phyloP scores from a whole-genome alignment of 2,797 vertebrate genomes.

The Chaetodon trifasciatus region DNA sequence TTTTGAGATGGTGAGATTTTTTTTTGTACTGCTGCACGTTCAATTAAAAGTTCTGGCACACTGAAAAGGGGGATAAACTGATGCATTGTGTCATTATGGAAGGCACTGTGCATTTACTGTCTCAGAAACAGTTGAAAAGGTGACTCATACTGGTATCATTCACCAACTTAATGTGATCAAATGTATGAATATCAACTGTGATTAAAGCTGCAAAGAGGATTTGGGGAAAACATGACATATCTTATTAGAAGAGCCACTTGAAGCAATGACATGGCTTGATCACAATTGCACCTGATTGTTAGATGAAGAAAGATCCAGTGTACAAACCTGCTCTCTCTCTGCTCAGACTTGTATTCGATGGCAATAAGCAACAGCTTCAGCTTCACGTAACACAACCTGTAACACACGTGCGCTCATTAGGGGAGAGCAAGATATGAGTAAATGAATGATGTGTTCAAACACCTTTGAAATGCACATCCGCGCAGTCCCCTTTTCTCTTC shows the following conservation, averaged over 20 bases:
- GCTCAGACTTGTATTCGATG: constrained; percentile 99
- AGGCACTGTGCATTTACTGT: background rate
- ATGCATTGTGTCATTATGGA: background rate
- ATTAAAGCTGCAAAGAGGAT: constrained; percentile 40
- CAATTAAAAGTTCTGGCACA: background rate
- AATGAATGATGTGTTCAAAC: constrained; percentile 23
- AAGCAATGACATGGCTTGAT: constrained; percentile 21
- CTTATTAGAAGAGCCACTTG: constrained; percentile 12
- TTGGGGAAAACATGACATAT: background rate
- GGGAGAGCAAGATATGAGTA: constrained; percentile 5
- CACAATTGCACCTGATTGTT: constrained; percentile 16
- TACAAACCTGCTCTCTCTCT: constrained; percentile 97
- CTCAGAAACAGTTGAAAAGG: background rate
- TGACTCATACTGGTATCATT: background rate
- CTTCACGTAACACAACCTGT: constrained; percentile 98
- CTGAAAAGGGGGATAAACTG: background rate
- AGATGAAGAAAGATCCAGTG: constrained; percentile 18
- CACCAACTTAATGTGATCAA: constrained; percentile 19
- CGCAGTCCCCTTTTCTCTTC: background rate
- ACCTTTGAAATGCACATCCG: constrained; percentile 9
- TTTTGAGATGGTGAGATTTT: background rate
- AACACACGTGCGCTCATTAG: constrained; percentile 71
- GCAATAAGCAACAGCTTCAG: constrained; percentile 99
- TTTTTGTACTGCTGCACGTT: background rate
- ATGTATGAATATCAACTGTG: constrained; percentile 20